Conservation (phyloP, 2,888 invertebrate genomes). For the Xiphydria camelus region DNA sequence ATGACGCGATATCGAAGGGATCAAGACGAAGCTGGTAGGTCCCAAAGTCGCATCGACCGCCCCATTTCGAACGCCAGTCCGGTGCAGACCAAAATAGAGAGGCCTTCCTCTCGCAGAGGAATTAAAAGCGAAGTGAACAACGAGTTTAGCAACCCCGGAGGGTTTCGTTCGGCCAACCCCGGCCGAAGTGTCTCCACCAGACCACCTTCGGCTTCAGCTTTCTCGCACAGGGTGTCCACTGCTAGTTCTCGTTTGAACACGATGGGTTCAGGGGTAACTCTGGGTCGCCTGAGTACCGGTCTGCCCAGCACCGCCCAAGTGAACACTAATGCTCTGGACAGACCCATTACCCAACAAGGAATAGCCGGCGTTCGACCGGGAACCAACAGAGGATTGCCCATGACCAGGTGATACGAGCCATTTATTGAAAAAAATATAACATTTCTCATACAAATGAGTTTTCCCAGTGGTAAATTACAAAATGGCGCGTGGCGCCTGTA, state of each 20-base stretch:
- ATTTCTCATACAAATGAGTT: too few species aligned
- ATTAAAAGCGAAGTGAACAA: constrained; percentile 35
- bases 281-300: constrained; percentile 35
- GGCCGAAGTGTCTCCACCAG: constrained; percentile 35
- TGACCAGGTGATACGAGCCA: constrained; percentile 38
- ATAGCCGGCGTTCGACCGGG: constrained; percentile 73
- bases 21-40: constrained; percentile 14
- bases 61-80: constrained; percentile 31
- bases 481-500: too few species aligned
- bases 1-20: constrained; percentile 36
- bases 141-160: constrained; percentile 20
- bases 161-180: constrained; percentile 37
- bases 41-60: constrained; percentile 24
- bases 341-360: constrained; percentile 83
- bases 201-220: constrained; percentile 41
- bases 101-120: constrained; percentile 48
- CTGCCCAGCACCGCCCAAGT: constrained; percentile 31
- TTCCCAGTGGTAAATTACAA: too few species aligned
- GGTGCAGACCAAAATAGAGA: constrained; percentile 37
- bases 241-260: constrained; percentile 33
- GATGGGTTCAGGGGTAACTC: constrained; percentile 24
- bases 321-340: constrained; percentile 63
- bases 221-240: constrained; percentile 33
- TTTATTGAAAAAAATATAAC: too few species aligned
- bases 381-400: constrained; percentile 61